Base-by-base conservation (phyloP, 2,113 vertebrate species). In the Orycteropus afer region DNA sequence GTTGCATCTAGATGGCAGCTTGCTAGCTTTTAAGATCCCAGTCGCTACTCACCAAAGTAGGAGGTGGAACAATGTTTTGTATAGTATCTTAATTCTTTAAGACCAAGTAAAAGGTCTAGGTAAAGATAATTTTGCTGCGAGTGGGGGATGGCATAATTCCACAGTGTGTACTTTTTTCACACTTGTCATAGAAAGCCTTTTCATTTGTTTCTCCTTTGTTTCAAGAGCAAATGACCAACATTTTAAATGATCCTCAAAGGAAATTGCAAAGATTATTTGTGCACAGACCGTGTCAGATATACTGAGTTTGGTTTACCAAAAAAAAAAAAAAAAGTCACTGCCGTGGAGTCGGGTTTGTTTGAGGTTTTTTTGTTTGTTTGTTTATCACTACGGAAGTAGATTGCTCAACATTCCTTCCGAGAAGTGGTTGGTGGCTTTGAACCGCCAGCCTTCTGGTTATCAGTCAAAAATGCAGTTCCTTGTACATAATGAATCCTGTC, bases 11-110 rank as follows among this genome's bases (percentile, higher is more conserved):
- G n/a, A n/a, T n/a, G n/a, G n/a, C n/a, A n/a, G n/a, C n/a, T n/a
- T n/a, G n/a, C n/a, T n/a, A n/a, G n/a, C n/a, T n/a, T n/a, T n/a
- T n/a, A n/a, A n/a, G n/a, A n/a, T n/a, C n/a, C n/a, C n/a, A n/a
- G n/a, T n/a, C n/a, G n/a, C n/a, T n/a, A n/a, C n/a, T n/a, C n/a
- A n/a, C n/a, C n/a, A n/a, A n/a, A n/a, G n/a, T n/a, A n/a, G n/a
- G n/a, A n/a, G n/a, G n/a, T n/a, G n/a, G n/a, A n/a, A n/a, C n/a
- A n/a, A n/a, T n/a, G n/a, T n/a, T n/a, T n/a, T n/a, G n/a, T n/a
- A n/a, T n/a, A n/a, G n/a, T 42, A 61, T 65, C 18, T 59, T 82
- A 95, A 88, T 83, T 76, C 69, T 92, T 37, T 86, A 86, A 63
- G 45, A 17, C 53, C 51, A 82, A 81, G 4, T 73, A 57, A 84